Evolutionary conservation across 2,113 vertebrate species (phyloP), one percentile per base, ranked within the genome.

Genomic region (Oncorhynchus nerka): DNA sequence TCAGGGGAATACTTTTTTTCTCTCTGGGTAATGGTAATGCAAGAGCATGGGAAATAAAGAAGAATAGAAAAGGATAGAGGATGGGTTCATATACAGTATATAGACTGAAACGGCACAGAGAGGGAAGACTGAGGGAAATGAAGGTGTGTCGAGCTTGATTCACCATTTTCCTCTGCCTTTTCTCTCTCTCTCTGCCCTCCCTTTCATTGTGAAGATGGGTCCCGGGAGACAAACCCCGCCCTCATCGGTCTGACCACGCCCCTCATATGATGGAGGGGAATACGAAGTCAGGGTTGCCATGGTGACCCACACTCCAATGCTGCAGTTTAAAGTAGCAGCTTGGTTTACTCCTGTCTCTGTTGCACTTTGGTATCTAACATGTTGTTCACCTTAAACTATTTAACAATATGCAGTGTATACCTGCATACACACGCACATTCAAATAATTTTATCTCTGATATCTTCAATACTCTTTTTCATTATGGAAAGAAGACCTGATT

Each of bases 211-310:
- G 39, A 11, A 76, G 34, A 73, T 67, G 9, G 39, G 8, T 67
- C 72, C 68, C 75, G 62, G 75, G 75, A 65, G 73, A 73, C 34
- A 70, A 66, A 34, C 70, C 76, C 69, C 68, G 16, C 68, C 68
- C 62, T 45, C 73, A 65, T 28, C 26, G 39, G 62, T 30, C 71
- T 73, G 70, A 55, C 48, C 59, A 51, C 73, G 57, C 73, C 62
- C 49, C 69, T 71, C 32, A 15, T 9, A 9, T 28, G 48, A 72
- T 74, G 66, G 62, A 39, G 74, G 24, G 70, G 67, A 77, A 75
- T 78, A 59, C 65, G n/a, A 55, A 73, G 73, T 75, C 30, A 70
- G 34, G 70, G 67, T 74, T 84, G 76, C 62, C 75, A 71, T 81
- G 74, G 74, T 64, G 51, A 5, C 16, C 51, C 9, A 45, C 39